Percentiles rank a stretch among this genome's conserved stretches.
phyloP scores from a whole-genome alignment of 2,113 vertebrate genomes.

The Phrynocephalus versicolor region DNA sequence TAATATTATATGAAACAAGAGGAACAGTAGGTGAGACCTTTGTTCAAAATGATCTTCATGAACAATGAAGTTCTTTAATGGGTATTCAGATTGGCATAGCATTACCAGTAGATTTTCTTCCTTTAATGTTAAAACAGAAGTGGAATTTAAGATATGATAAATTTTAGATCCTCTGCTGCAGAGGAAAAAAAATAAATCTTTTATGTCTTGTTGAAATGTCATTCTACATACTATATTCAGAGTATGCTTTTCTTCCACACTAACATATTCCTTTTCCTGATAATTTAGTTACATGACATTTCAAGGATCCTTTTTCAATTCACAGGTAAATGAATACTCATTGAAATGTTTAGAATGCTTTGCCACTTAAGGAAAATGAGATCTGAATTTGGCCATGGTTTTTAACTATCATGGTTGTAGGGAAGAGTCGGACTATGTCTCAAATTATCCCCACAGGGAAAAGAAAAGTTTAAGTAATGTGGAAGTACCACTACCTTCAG shows the following conservation, averaged over 20 bases:
- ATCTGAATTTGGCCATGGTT: slow-evolving; percentile 77
- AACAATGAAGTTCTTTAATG: too few species aligned
- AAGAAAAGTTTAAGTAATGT: not conserved
- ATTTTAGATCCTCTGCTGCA: too few species aligned
- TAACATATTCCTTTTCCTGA: slow-evolving; percentile 1
- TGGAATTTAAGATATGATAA: too few species aligned
- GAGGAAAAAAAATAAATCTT: not conserved
- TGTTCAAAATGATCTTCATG: not conserved
- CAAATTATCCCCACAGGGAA: slow-evolving; percentile 8
- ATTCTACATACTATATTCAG: not conserved
- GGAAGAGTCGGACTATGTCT: slow-evolving; percentile 59
- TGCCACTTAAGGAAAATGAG: slow-evolving; percentile 60
- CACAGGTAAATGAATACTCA: slow-evolving; percentile 81
- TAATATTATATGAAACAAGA: not conserved
- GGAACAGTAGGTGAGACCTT: not conserved
- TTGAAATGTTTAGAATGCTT: slow-evolving; percentile 84
- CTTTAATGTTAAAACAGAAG: too few species aligned
- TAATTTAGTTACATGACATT: slow-evolving; percentile 32
- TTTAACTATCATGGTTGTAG: slow-evolving; percentile 77
- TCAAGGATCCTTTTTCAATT: slow-evolving; percentile 79
- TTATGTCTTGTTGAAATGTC: slow-evolving; percentile 15
- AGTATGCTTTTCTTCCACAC: not conserved
- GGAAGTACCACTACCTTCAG: slow-evolving; percentile 17
- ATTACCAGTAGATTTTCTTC: too few species aligned
- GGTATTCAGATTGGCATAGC: too few species aligned